phyloP scores from a whole-genome alignment of 2,113 vertebrate species.

The Penelope pileata region DNA sequence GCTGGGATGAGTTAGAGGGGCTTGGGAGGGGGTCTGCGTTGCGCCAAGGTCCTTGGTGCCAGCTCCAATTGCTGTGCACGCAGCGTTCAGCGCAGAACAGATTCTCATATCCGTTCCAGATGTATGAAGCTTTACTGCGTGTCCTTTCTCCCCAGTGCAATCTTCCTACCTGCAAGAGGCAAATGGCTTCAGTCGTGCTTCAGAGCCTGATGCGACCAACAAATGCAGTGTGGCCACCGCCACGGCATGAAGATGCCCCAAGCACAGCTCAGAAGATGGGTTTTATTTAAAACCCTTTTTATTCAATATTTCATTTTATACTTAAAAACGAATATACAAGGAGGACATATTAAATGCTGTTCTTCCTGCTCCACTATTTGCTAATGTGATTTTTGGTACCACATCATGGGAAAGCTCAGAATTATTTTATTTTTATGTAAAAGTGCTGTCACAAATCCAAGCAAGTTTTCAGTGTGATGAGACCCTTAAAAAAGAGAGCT shows the following conservation, averaged over 20 bases:
- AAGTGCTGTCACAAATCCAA: slow-evolving; percentile 40
- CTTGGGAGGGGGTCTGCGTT: neutral
- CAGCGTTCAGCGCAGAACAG: fast-evolving
- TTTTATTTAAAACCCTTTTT: neutral
- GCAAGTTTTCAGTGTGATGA: slow-evolving; percentile 19
- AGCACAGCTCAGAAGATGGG: neutral
- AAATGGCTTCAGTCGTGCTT: neutral
- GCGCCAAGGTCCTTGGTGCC: neutral
- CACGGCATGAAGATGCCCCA: neutral
- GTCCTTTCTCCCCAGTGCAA: neutral
- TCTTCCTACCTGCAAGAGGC: neutral
- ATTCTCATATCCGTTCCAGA: neutral
- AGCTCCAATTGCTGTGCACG: neutral
- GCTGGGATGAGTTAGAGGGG: fast-evolving
- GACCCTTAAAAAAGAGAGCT: neutral
- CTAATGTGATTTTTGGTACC: slow-evolving; percentile 16
- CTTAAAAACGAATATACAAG: neutral
- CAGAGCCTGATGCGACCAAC: neutral
- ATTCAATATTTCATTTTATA: neutral
- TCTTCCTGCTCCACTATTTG: neutral
- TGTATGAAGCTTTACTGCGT: neutral
- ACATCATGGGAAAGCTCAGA: neutral
- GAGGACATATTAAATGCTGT: neutral
- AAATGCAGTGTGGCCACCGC: fast-evolving
- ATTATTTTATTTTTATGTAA: neutral